A percentile compares a stretch with the other conserved stretches of the same genome.
Conservation (phyloP, 2,113 vertebrate species). For the Naja naja region DNA sequence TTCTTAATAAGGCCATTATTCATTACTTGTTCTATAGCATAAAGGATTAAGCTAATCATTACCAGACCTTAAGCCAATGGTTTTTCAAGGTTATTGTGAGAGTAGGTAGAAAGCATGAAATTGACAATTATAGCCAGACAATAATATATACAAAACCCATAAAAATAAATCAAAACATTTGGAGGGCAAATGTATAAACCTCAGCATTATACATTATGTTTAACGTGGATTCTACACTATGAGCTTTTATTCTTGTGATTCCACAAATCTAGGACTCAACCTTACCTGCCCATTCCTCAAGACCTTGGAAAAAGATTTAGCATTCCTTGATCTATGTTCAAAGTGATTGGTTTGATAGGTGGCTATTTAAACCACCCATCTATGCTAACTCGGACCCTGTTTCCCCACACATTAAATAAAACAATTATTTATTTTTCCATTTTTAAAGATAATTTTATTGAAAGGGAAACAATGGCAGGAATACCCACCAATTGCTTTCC, state of each 20-base stretch:
- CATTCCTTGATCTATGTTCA: background rate
- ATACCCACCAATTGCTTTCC: background rate
- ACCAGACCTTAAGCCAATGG: background rate
- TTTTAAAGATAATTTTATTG: background rate
- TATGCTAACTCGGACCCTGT: background rate
- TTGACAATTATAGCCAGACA: background rate
- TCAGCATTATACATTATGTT: background rate
- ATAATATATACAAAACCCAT: background rate
- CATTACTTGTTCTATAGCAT: background rate
- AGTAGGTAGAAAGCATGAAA: background rate
- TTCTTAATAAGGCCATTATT: background rate
- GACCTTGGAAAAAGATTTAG: background rate
- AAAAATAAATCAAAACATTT: background rate
- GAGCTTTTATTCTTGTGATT: background rate
- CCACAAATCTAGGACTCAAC: background rate
- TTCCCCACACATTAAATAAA: background rate
- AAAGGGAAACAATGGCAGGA: background rate
- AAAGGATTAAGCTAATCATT: background rate
- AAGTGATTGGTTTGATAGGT: background rate
- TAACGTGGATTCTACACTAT: background rate
- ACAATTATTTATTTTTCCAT: background rate
- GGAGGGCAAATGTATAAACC: background rate
- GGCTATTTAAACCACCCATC: background rate
- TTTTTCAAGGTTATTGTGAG: background rate
- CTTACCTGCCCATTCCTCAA: background rate